A percentile compares a stretch with the other conserved stretches of the same genome.
Evolutionary conservation across 2,113 vertebrate genomes (phyloP).

Genomic region (Campylorhamphus procurvoides): DNA sequence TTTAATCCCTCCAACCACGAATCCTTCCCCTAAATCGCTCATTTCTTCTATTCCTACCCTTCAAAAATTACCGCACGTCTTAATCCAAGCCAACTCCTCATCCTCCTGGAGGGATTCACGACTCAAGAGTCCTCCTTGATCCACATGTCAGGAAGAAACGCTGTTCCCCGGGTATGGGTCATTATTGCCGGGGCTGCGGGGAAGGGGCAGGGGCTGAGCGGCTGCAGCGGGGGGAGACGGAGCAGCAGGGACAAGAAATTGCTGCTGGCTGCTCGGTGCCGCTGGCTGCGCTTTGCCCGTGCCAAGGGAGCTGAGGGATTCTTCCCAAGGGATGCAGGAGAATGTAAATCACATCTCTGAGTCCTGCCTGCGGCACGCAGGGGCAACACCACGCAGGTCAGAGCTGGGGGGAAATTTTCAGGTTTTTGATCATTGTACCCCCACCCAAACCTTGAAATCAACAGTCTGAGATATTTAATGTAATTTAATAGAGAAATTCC

Average conservation of each 20-base stretch:
- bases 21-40: background rate
- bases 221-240: background rate
- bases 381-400: background rate
- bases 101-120: background rate
- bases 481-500: background rate
- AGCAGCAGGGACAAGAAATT: background rate
- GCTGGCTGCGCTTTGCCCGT: accelerated
- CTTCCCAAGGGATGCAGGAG: background rate
- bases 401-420: background rate
- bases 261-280: background rate
- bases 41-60: background rate
- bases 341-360: background rate
- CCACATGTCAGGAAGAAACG: accelerated
- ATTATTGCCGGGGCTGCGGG: background rate
- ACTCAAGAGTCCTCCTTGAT: background rate
- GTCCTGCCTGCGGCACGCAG: background rate
- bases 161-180: background rate
- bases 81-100: background rate
- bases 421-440: background rate
- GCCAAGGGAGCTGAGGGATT: background rate
- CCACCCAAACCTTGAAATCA: background rate
- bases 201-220: background rate
- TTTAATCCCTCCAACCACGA: background rate
- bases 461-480: background rate
- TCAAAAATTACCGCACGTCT: background rate